Conservation (phyloP, 2,113 vertebrate genomes). For the Xenopus laevis region DNA sequence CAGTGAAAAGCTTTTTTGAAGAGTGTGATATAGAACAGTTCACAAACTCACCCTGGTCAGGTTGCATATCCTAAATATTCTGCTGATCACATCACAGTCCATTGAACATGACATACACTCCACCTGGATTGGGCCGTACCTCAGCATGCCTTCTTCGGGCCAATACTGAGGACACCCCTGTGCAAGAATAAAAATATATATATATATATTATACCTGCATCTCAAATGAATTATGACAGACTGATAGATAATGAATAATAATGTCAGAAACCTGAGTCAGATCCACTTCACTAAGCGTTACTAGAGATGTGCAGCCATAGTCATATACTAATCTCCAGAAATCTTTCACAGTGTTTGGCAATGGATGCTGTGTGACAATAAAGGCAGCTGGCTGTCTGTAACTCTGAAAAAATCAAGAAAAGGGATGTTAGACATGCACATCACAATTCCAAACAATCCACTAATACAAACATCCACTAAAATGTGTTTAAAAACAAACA, state of each 20-base stretch:
- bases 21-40: background rate
- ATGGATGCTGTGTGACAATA: slow-evolving; percentile 95
- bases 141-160: slow-evolving; percentile 91
- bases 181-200: slow-evolving; percentile 31
- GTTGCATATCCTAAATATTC: slow-evolving; percentile 98
- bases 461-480: background rate
- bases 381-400: slow-evolving; percentile 97
- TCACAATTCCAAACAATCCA: background rate
- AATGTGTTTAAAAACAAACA: background rate
- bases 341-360: slow-evolving; percentile 97
- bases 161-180: slow-evolving; percentile 98
- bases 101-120: slow-evolving; percentile 97
- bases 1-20: too few relatives aligned
- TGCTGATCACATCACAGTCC: slow-evolving; percentile 94
- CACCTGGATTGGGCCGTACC: slow-evolving; percentile 94
- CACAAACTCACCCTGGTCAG: slow-evolving; percentile 82
- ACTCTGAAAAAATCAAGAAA: slow-evolving; percentile 70
- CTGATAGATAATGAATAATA: slow-evolving; percentile 24
- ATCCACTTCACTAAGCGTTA: slow-evolving; percentile 97
- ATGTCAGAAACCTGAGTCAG: slow-evolving; percentile 80
- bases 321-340: slow-evolving; percentile 98
- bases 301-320: slow-evolving; percentile 94
- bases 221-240: background rate
- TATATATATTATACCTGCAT: slow-evolving; percentile 25
- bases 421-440: too few relatives aligned